phyloP scores from a whole-genome alignment of 2,888 invertebrate species.

The Scaptomyza polygonia region DNA sequence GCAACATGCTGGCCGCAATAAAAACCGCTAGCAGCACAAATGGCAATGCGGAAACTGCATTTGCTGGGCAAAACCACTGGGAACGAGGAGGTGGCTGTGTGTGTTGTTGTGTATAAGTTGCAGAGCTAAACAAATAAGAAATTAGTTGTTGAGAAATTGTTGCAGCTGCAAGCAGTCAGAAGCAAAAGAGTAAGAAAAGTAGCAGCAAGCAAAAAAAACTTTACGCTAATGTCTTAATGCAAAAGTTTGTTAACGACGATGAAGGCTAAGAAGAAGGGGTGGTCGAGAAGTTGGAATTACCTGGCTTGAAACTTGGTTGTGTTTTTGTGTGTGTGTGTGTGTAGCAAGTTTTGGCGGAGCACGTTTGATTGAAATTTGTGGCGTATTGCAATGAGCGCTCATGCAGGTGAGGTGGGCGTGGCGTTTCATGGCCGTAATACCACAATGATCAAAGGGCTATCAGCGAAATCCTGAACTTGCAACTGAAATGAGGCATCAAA shows the following conservation, averaged over 20 bases:
- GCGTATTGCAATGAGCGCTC: slow-evolving; percentile 63
- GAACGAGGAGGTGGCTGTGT: background rate
- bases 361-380: slow-evolving; percentile 81
- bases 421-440: slow-evolving; percentile 41
- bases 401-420: slow-evolving; percentile 2
- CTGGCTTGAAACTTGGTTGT: slow-evolving; percentile 59
- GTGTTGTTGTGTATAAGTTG: slow-evolving; percentile 28
- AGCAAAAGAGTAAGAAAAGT: slow-evolving; percentile 38
- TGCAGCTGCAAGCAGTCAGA: slow-evolving; percentile 65
- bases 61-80: slow-evolving; percentile 44
- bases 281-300: slow-evolving; percentile 16
- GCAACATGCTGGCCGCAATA: slow-evolving; percentile 64
- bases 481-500: slow-evolving; percentile 53
- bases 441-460: slow-evolving; percentile 53
- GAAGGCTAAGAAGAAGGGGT: background rate
- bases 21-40: slow-evolving; percentile 51
- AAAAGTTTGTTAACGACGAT: slow-evolving; percentile 70
- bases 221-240: slow-evolving; percentile 80
- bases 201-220: slow-evolving; percentile 59
- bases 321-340: slow-evolving; percentile 46
- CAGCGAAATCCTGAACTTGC: slow-evolving; percentile 40
- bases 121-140: slow-evolving; percentile 78
- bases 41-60: slow-evolving; percentile 72
- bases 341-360: slow-evolving; percentile 66
- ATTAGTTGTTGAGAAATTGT: slow-evolving; percentile 76